A percentile compares a stretch with the other conserved stretches of the same genome.
These are phyloP conservation scores for Dufourea novaeangliae DNA, from an alignment of 1,140 invertebrate species.

Conservation along the genomic window DNA sequence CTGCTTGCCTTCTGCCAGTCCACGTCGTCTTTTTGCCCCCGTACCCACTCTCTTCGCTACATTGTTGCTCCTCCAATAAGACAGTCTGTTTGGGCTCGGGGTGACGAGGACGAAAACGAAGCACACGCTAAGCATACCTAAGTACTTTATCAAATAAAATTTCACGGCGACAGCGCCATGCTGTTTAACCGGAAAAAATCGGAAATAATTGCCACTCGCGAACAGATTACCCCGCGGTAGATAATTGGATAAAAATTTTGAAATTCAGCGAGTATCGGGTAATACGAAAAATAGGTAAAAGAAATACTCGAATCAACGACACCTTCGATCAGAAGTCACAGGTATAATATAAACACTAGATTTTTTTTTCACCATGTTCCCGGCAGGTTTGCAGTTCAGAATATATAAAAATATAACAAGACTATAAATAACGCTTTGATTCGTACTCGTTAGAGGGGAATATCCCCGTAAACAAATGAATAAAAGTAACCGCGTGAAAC, in stretches of 20 bases:
- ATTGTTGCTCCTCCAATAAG: constrained; percentile 21
- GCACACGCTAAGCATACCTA: constrained; percentile 72
- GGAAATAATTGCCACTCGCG: constrained; percentile 49
- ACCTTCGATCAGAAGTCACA: no score
- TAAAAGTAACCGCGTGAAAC: neutral
- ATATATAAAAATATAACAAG: no score
- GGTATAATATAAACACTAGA: no score
- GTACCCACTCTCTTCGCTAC: constrained; percentile 31
- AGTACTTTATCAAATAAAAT: constrained; percentile 75
- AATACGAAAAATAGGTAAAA: no score
- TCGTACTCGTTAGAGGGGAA: no score
- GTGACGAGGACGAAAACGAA: constrained; percentile 51
- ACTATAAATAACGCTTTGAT: no score
- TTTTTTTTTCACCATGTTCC: no score
- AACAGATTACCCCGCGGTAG: neutral
- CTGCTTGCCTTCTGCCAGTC: constrained; percentile 36
- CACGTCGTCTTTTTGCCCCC: constrained; percentile 23
- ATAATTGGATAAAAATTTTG: no score
- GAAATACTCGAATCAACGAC: no score
- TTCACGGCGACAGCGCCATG: constrained; percentile 62
- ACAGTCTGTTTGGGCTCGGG: constrained; percentile 18
- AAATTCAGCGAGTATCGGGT: no score
- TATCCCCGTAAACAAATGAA: neutral
- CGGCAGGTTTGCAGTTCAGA: no score
- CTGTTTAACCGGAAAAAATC: neutral